A percentile compares a stretch with the other conserved stretches of the same genome.
These are phyloP conservation scores for Danio kyathit DNA, from an alignment of 2,797 vertebrate species.

Conservation along the genomic window DNA sequence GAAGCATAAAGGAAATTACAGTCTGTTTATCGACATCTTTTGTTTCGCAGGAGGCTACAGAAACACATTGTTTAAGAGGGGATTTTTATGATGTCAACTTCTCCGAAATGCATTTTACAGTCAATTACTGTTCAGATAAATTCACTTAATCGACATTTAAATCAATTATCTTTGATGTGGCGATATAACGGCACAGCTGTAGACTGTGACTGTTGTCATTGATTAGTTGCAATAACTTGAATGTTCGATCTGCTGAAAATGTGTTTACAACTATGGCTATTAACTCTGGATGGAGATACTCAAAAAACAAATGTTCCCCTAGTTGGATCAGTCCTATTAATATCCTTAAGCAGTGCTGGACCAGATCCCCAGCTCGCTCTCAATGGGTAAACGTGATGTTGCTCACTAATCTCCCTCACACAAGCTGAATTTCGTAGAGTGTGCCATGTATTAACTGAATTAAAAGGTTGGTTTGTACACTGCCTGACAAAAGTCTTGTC, in stretches of 20 bases:
- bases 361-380: conserved; percentile 67
- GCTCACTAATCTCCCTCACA: conserved; percentile 62
- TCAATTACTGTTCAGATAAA: conserved; percentile 47
- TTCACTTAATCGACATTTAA: conserved; percentile 40
- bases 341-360: conserved; percentile 64
- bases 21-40: conserved; percentile 27
- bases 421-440: conserved; percentile 43
- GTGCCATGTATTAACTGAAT: conserved; percentile 34
- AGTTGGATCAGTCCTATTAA: conserved; percentile 68
- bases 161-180: conserved; percentile 53
- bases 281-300: conserved; percentile 20
- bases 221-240: conserved; percentile 42
- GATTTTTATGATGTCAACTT: background rate
- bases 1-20: conserved; percentile 47
- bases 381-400: conserved; percentile 64
- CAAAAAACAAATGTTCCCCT: conserved; percentile 63
- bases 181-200: conserved; percentile 42
- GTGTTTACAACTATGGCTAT: conserved; percentile 15
- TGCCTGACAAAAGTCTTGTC: too few species aligned
- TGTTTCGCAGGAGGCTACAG: conserved; percentile 11
- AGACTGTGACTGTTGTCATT: conserved; percentile 41
- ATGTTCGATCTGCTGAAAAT: conserved; percentile 4
- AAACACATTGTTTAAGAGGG: background rate
- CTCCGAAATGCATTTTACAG: conserved; percentile 8
- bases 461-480: conserved; percentile 40